Evolutionary conservation across 2,113 vertebrate species (phyloP).

Genomic region (Rhinopithecus roxellana): DNA sequence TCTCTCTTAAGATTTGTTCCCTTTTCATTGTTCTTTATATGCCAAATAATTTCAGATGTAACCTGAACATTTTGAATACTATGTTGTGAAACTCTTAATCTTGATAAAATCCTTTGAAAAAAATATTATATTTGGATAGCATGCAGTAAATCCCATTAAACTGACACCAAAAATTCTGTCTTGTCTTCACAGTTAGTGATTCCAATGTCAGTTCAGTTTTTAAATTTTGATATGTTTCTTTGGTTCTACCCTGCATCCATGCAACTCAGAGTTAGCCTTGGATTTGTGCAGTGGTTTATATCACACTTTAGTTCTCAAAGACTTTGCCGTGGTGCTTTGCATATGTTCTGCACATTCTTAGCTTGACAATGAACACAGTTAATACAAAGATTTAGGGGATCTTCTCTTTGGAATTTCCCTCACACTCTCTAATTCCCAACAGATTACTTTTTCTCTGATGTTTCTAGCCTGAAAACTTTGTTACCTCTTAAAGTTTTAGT

Average conservation of each 20-base stretch:
- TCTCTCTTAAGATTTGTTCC: background rate
- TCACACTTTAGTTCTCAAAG: background rate
- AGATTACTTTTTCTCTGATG: background rate
- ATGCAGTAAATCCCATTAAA: background rate
- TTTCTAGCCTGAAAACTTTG: background rate
- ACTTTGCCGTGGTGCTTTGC: background rate
- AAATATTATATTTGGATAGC: background rate
- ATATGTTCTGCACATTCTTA: background rate
- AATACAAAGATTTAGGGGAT: background rate
- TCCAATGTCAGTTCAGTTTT: background rate
- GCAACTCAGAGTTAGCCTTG: background rate
- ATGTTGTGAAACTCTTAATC: background rate
- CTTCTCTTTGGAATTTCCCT: background rate
- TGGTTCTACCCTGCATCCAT: background rate
- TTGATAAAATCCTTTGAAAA: background rate
- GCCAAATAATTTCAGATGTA: background rate
- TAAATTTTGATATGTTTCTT: background rate
- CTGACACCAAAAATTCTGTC: background rate
- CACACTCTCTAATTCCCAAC: background rate
- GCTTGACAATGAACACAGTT: background rate
- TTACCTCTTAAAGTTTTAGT: background rate
- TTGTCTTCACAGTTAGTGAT: background rate
- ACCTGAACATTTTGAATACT: background rate
- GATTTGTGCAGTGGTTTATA: background rate
- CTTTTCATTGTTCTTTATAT: background rate